Evolutionary conservation across 2,113 vertebrate genomes (phyloP), one percentile per base, ranked within the genome.

Genomic region (Bujurquina vittata): DNA sequence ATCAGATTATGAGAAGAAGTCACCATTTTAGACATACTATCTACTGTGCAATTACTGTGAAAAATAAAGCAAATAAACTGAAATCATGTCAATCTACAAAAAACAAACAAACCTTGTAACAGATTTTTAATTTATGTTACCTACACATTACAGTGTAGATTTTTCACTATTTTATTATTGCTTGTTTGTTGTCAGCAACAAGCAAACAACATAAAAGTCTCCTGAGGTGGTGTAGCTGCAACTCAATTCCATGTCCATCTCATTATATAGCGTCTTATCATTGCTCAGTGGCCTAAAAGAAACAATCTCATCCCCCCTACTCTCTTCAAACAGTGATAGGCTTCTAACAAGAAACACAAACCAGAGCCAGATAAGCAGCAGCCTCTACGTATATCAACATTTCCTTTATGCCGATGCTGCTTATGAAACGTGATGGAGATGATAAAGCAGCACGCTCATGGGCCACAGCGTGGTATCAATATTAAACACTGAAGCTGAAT

Each of bases 241-340:
- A 52, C 65, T 69, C 43, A 52, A 10, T 1, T 67, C 2, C 43
- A 52, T 33, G 18, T n/a, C 26, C 52, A 46, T 33, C 67, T 72
- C 26, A 54, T 60, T 43, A 37, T 29, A 14, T 14, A 31, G 40
- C 29, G 60, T 59, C 1, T 60, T 43, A 60, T 59, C 22, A 72
- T 52, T 72, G 15, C 22, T 57, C 4, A 40, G 46, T 40, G 17
- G 37, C 10, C 57, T 11, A 49, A 40, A 37, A 63, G 40, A 77
- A 26, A 29, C 10, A 59, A 37, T 23, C 3, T 10, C 17, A 33
- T 10, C 26, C 23, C 7, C 1, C 57, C 33, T 69, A 37, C 9
- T 58, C 49, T 85, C 40, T 75, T 83, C 56, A 73, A 72, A 20
- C 52, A 56, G 14, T 23, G 29, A 85, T 2, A 75, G 3, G 10